Evolutionary conservation across 2,797 vertebrate genomes (phyloP).

Genomic region (Neoniphon sammara): DNA sequence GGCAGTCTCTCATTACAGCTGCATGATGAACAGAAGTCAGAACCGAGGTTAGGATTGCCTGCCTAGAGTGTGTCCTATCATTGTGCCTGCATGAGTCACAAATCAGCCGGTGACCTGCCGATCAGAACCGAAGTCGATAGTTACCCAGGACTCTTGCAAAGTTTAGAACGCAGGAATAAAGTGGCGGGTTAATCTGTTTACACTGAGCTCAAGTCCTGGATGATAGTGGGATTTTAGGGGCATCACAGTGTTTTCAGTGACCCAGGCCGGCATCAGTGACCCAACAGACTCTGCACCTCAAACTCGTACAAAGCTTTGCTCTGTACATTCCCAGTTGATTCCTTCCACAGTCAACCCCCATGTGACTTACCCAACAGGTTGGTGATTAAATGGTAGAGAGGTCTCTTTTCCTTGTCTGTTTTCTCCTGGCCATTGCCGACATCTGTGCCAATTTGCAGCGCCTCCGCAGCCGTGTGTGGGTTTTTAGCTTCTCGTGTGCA

Average conservation of each 20-base stretch:
- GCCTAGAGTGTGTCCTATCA: too few species aligned
- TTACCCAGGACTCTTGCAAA: too few species aligned
- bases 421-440: constrained; percentile 43
- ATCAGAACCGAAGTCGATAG: too few species aligned
- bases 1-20: too few species aligned
- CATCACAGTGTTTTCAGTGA: constrained; percentile 49
- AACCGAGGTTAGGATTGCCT: too few species aligned
- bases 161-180: too few species aligned
- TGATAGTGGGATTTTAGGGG: too few species aligned
- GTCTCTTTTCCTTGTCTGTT: constrained; percentile 56
- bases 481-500: constrained; percentile 20
- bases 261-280: constrained; percentile 15
- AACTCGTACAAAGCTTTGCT: constrained; percentile 27
- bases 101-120: too few species aligned
- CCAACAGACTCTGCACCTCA: constrained; percentile 34
- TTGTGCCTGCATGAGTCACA: too few species aligned
- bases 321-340: constrained; percentile 23
- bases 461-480: constrained; percentile 22
- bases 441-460: constrained; percentile 49
- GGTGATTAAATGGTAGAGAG: constrained; percentile 63
- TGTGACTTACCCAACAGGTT: constrained; percentile 59
- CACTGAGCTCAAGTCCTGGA: too few species aligned
- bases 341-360: constrained; percentile 35
- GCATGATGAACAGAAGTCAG: too few species aligned
- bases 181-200: too few species aligned